Evolutionary conservation across 2,888 invertebrate genomes (phyloP).

Genomic region (Cremastinae sp.): DNA sequence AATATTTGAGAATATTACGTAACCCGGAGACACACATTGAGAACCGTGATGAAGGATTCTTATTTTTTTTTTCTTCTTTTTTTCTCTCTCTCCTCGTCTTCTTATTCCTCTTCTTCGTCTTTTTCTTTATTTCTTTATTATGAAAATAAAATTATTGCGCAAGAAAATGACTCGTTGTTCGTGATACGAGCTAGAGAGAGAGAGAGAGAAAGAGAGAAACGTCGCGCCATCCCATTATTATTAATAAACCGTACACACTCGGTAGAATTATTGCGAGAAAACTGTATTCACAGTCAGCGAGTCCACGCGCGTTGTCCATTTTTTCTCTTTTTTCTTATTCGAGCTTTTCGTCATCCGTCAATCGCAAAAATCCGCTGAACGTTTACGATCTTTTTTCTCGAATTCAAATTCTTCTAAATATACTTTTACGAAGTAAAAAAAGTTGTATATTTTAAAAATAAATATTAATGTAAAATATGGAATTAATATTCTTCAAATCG

Average conservation of each 20-base stretch:
- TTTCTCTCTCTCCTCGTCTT: conserved; percentile 51
- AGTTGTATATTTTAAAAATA: too few species aligned
- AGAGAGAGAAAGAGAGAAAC: conserved; percentile 61
- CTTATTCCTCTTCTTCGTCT: background rate
- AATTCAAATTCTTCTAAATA: background rate
- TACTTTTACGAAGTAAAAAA: too few species aligned
- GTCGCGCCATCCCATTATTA: conserved; percentile 76
- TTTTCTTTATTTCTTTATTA: conserved; percentile 67
- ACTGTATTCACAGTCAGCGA: conserved; percentile 56
- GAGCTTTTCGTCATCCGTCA: background rate
- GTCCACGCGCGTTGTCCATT: conserved; percentile 32
- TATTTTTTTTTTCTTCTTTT: conserved; percentile 59
- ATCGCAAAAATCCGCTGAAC: too few species aligned
- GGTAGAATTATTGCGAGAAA: conserved; percentile 71
- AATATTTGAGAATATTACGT: background rate
- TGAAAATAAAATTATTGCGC: conserved; percentile 75
- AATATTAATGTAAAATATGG: too few species aligned
- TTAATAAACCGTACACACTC: conserved; percentile 74
- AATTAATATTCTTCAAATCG: too few species aligned
- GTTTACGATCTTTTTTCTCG: background rate
- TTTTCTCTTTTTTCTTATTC: conserved; percentile 11
- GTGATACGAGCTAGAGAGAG: conserved; percentile 72
- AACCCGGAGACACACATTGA: conserved; percentile 46
- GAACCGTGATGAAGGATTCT: conserved; percentile 59
- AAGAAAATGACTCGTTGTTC: conserved; percentile 74